Base-by-base conservation (phyloP, 1,140 invertebrate genomes). In the Mylabris phalerata region DNA sequence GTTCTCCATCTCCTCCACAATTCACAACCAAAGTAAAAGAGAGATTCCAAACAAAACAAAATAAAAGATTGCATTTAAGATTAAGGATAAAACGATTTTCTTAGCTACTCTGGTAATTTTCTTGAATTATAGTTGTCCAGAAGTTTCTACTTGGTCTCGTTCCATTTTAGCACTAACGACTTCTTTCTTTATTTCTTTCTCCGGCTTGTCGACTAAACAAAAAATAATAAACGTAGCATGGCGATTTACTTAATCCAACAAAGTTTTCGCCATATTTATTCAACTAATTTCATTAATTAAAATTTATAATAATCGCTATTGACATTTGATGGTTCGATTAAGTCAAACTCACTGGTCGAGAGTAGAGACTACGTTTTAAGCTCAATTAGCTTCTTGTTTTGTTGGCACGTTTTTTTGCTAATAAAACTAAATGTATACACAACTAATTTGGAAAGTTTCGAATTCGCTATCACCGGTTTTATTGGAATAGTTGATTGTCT, bases 51-150 rank as follows among this genome's bases (percentile, higher is more conserved):
- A 63, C 56, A 59, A 66, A 63, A 66, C 64, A 63, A 66, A 66
- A 63, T 65, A 66, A 63, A 61, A 66, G 64, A 66, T 66, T 63
- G 61, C 59, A 61, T 66, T 66, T 60, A 60, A 66, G 63, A 65
- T 65, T 65, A 56, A 55, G 64, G 56, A 66, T 66, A 61, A 63
- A 66, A 48, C 60, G 61, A 57, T 61, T 57, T 49, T 52, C 54
- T 43, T 50, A 59, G 56, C 49, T 57, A 42, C 48, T 60, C 55
- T 10, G 54, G 62, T 66, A 63, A 66, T 63, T 66, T 63, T 63
- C 64, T 59, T 63, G 58, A 65, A 65, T 65, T 65, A 60, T 65
- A 63, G 61, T 62, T 65, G 55, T 62, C 63, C 55, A 59, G 57
- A 60, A 62, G 50, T 62, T 64, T 59, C 48, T 26, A 47, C 41